A percentile compares a stretch with the other conserved stretches of the same genome.
Evolutionary conservation across 2,888 invertebrate species (phyloP).

Genomic region (Falcaria lacertinaria): DNA sequence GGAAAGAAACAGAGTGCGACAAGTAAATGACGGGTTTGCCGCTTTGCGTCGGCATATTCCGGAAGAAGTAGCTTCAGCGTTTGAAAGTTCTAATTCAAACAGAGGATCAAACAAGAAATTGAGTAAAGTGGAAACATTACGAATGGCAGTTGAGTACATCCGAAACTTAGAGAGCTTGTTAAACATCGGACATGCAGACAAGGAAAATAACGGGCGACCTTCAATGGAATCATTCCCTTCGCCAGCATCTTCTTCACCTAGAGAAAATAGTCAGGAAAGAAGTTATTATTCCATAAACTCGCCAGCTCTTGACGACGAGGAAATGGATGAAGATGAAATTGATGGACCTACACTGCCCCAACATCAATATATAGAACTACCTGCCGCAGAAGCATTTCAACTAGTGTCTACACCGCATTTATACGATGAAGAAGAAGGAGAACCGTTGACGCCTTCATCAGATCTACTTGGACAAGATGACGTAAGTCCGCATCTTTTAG

Average conservation of each 20-base stretch:
- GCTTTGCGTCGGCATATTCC: constrained; percentile 93
- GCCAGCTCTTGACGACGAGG: constrained; percentile 68
- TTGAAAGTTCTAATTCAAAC: constrained; percentile 82
- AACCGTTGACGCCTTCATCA: constrained; percentile 75
- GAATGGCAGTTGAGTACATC: constrained; percentile 95
- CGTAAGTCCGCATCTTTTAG: constrained; percentile 68
- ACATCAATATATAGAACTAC: constrained; percentile 80
- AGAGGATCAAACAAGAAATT: constrained; percentile 87
- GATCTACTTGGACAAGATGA: constrained; percentile 73
- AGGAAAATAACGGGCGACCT: constrained; percentile 61
- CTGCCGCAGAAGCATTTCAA: constrained; percentile 82
- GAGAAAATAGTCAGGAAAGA: constrained; percentile 77
- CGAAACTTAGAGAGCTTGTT: constrained; percentile 88
- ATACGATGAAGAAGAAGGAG: constrained; percentile 82
- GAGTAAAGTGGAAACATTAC: constrained; percentile 92
- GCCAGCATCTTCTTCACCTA: constrained; percentile 71
- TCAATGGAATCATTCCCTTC: constrained; percentile 75
- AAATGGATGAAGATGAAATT: constrained; percentile 66
- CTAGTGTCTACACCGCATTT: constrained; percentile 77
- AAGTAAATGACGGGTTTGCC: constrained; percentile 95
- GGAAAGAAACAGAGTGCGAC: constrained; percentile 94
- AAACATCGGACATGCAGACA: constrained; percentile 82
- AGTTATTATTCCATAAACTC: constrained; percentile 67
- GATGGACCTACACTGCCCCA: constrained; percentile 69
- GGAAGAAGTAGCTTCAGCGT: constrained; percentile 86